These are phyloP conservation scores for Tachina lurida DNA, from an alignment of 2,888 invertebrate species.

Conservation along the genomic window DNA sequence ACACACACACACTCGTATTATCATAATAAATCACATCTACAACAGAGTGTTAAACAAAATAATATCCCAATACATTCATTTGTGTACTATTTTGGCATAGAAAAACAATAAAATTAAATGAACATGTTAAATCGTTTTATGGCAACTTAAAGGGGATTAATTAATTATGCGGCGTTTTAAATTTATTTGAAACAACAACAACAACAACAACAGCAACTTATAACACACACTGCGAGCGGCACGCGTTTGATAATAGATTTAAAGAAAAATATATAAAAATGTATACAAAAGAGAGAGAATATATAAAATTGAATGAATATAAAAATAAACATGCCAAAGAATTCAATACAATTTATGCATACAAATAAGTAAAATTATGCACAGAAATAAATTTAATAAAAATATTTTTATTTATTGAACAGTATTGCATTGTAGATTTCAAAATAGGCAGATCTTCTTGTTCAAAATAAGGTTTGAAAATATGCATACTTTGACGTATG, in stretches of 20 bases:
- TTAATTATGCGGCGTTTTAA: constrained; percentile 23
- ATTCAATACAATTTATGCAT: constrained; percentile 13
- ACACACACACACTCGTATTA: not conserved
- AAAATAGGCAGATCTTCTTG: too few relatives aligned
- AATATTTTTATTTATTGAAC: not conserved
- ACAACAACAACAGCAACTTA: too few relatives aligned
- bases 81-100: constrained; percentile 18
- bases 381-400: constrained; percentile 3
- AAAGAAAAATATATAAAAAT: not conserved
- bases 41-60: constrained; percentile 35
- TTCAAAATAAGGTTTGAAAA: too few relatives aligned
- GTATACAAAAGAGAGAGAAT: not conserved
- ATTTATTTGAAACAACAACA: constrained; percentile 20
- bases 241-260: constrained; percentile 39
- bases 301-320: not conserved
- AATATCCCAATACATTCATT: not conserved
- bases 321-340: not conserved
- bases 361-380: constrained; percentile 2
- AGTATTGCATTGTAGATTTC: too few relatives aligned
- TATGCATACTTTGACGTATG: too few relatives aligned
- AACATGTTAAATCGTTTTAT: constrained; percentile 54
- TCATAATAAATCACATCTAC: constrained; percentile 1
- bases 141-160: constrained; percentile 47
- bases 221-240: constrained; percentile 26
- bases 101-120: constrained; percentile 50